Conservation (phyloP, 2,797 vertebrate genomes). For the Eleutherodactylus coqui region DNA sequence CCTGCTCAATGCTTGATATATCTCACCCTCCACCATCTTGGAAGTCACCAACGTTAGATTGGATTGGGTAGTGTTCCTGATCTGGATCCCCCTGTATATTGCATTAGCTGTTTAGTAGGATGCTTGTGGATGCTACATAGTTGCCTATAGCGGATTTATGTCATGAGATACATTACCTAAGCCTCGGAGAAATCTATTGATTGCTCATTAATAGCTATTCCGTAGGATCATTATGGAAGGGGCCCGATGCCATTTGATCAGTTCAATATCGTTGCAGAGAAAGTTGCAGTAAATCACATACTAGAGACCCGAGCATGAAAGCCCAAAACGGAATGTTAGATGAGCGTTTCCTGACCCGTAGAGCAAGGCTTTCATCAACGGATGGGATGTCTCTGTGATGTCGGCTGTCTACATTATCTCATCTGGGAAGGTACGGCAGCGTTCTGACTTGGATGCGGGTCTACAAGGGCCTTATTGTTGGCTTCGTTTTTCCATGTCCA, state of each 20-base stretch:
- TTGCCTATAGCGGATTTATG: background rate
- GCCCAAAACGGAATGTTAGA: background rate
- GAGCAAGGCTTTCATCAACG: background rate
- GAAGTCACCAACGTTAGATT: background rate
- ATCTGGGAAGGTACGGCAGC: background rate
- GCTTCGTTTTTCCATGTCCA: background rate
- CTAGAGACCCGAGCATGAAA: background rate
- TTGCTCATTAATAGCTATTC: background rate
- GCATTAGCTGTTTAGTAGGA: background rate
- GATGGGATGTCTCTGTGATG: background rate
- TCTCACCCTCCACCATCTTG: background rate
- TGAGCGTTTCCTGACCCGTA: background rate
- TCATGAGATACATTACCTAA: background rate
- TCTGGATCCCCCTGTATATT: background rate
- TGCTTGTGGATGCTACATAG: background rate
- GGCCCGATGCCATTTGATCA: background rate
- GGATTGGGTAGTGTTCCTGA: background rate
- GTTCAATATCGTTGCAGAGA: background rate
- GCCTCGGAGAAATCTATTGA: background rate
- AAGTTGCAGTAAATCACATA: background rate
- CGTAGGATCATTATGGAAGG: background rate
- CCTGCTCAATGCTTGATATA: too few species aligned
- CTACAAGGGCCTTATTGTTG: background rate
- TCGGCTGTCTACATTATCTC: background rate
- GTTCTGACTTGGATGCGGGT: background rate